Evolutionary conservation across 2,888 invertebrate genomes (phyloP).

Genomic region (Drosophila peninsularis): DNA sequence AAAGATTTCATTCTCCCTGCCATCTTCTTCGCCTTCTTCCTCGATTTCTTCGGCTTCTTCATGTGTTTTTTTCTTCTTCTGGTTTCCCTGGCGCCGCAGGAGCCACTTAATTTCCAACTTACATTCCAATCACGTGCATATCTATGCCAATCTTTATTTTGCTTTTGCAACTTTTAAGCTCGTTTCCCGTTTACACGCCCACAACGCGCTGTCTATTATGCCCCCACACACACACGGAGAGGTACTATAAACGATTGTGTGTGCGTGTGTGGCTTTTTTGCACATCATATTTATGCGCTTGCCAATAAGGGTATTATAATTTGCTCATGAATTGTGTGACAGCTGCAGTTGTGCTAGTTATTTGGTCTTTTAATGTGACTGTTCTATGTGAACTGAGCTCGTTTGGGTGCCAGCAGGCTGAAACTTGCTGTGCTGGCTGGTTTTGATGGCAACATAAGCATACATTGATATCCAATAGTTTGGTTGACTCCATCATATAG

Average conservation of each 20-base stretch:
- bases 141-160: conserved; percentile 72
- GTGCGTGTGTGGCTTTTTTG: conserved; percentile 6
- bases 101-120: conserved; percentile 75
- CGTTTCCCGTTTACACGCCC: conserved; percentile 25
- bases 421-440: neutral
- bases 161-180: conserved; percentile 67
- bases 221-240: neutral
- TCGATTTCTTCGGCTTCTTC: neutral
- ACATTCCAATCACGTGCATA: conserved; percentile 80
- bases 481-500: neutral
- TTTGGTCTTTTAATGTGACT: neutral
- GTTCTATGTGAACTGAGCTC: no score
- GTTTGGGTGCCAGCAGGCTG: no score
- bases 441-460: neutral
- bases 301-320: conserved; percentile 1
- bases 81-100: conserved; percentile 59
- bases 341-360: neutral
- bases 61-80: neutral
- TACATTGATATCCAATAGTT: neutral
- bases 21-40: neutral
- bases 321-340: conserved; percentile 16
- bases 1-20: conserved; percentile 56
- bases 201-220: conserved; percentile 36
- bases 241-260: conserved; percentile 3
- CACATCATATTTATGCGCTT: conserved; percentile 27